Evolutionary conservation across 2,113 vertebrate genomes (phyloP), one percentile per base, ranked within the genome.

Genomic region (Trachemys scripta): DNA sequence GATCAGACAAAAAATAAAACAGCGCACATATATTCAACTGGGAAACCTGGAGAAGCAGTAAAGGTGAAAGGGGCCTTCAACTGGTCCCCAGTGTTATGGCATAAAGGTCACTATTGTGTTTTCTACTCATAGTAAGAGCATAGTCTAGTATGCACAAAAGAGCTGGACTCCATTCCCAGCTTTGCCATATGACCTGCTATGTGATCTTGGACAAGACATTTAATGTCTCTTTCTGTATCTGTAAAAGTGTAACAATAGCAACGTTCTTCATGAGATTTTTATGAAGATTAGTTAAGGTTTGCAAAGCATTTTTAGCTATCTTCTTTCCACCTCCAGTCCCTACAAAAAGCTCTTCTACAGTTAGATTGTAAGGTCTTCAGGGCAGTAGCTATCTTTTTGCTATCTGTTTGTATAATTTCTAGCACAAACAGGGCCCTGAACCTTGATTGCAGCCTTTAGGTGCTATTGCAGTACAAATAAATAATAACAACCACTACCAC

Each of bases 401-500:
- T 81, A 88, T 84, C 94, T 94, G 82, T 94, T 94, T 96, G 69
- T 90, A 92, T 90, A 94, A 88, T 94, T 95, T 85, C 84, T 72
- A 62, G 85, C 96, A 97, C 91, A 97, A 69, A 96, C 95, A 88
- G 84, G 59, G 35, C 87, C 80, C 95, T 94, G 96, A 96, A 95
- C 91, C 90, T 94, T 93, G 87, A 97, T 93, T 96, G 97, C 96
- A 96, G 96, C 82, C 92, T 90, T 89, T 69, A 96, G 84, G 95
- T 82, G 96, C 96, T 82, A 97, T 95, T 96, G 97, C 97, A 97
- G 94, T 87, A 96, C 96, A 97, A 97, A 97, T 96, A 96, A 96
- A 93, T 80, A 97, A 93, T 59, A 89, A 38, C 78, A 90, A 96
- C 95, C 96, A 96, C 96, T 97, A 94, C 75, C 92, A 97, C 95